Base-by-base conservation (phyloP, 2,797 vertebrate species). In the Sphenodon punctatus region DNA sequence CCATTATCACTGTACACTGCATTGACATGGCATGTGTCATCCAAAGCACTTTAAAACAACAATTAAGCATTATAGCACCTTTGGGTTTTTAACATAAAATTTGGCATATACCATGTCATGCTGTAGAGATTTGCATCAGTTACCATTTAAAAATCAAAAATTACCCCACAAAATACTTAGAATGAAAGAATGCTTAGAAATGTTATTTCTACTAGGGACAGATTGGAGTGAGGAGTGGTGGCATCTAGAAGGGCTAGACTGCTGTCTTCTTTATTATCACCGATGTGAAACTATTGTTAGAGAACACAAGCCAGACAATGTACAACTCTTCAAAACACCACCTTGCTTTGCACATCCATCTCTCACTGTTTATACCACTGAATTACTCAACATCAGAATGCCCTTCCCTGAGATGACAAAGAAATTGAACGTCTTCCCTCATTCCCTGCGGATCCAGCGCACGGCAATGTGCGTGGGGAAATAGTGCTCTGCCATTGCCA, bases 1-100 rank as follows among this genome's bases (percentile, higher is more conserved):
- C 6, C n/a, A n/a, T n/a, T n/a, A n/a, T n/a, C 1, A 80, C 46
- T 20, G 34, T 5, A 61, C 61, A n/a, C 75, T 67, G 70, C 72
- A 83, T 90, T 86, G 88, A 81, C 55, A 69, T 23, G 49, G 45
- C 75, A 81, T 12, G 65, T 79, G 89, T 70, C 61, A 82, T 67
- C 53, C 53, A 76, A 58, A 42, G 34, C 25, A 67, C 78, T 88
- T 87, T 65, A 86, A 87, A 85, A 69, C 53, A 81, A 0, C 0
- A 77, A 75, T 36, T 80, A 80, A 92, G 81, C 46, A 73, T 67
- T 82, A 63, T 13, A 72, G 58, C 23, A 55, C 42, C 84, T 67
- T 42, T 59, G 25, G 49, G 80, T 56, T 46, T 56, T 86, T 78
- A 79, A 82, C 43, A 36, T 39, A 72, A 76, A 85, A 20, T 20